Evolutionary conservation across 2,113 vertebrate species (phyloP), one percentile per base, ranked within the genome.

Genomic region (Amblyopsis rosae): DNA sequence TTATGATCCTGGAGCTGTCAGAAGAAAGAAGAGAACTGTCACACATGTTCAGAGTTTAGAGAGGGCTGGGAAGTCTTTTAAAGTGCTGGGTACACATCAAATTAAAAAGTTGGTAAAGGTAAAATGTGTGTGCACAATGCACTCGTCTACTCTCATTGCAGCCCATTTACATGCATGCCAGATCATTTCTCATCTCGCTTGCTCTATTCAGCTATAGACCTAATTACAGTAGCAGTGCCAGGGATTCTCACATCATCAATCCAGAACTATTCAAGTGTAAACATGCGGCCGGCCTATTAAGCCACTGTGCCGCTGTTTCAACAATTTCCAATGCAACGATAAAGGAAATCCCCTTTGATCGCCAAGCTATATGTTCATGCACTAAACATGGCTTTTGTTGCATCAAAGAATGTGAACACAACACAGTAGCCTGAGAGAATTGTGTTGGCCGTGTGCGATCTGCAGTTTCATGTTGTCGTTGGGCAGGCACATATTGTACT

Each of bases 1-100:
- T 75, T 75, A 68, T 69, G 63, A 81, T 79, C 72, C 70, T 48
- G 70, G 71, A 62, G 5, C 45, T 73, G 59, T 65, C 49, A 16
- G 53, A 32, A 12, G n/a, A 46, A 48, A 59, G 7, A 8, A 56
- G 51, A 60, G 47, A 73, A 60, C 59, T 47, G 9, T 15, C 12
- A 32, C 26, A 58, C 35, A 53, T 0, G 0, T 67, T 73, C n/a
- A 78, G 45, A 68, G 59, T 81, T 67, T 26, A 65, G 16, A 48
- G 35, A 6, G 3, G 35, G 35, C 32, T 26, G 50, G 4, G 51
- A 69, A 65, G 57, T 59, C 12, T 61, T 60, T 62, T 32, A 58
- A 69, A 61, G 63, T 59, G 12, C n/a, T 50, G 9, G 2, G 8
- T 60, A 2, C 47, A 35, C 7, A 10, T 5, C 32, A 33, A 11